Base-by-base conservation (phyloP, 2,113 vertebrate genomes). In the Acrocephalus kingi region DNA sequence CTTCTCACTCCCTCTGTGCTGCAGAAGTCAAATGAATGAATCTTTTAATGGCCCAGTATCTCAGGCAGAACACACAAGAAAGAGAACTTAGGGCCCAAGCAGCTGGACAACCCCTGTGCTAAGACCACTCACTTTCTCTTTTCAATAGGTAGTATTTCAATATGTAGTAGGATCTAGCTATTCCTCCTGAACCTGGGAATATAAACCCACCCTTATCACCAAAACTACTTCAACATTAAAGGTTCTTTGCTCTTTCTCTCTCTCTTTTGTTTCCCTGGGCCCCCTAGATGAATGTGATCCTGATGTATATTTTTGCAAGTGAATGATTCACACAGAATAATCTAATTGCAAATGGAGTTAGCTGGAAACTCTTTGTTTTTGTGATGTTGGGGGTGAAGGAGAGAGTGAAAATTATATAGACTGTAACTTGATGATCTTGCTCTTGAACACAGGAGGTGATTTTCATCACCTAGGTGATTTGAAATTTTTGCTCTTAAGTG, bases 301-400 rank as follows among this genome's bases (percentile, higher is more conserved):
- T 72, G 74, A 43, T 54, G 37, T 16, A 63, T 24, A 81, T 63
- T 81, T 95, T 92, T 84, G 33, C 52, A 89, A 92, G 27, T 63
- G 86, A 96, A 90, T 59, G 41, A 87, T 78, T 90, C 35, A 55
- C 56, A 67, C 19, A 71, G n/a, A 83, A 71, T 93, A 95, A 61
- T 30, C n/a, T 79, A 85, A 90, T 61, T 93, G 66, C n/a, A 89
- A 84, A 73, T 35, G 14, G 35, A 80, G n/a, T 35, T 84, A 81
- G n/a, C 39, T 86, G 68, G 37, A 90, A 93, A 62, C 11, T 51
- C 20, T 72, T 72, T 84, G 68, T 9, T 86, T 94, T 52, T 73
- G 17, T 87, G 48, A n/a, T 52, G 24, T 7, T 81, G 55, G 9
- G 37, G 3, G 15, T 86, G 48, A 96, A 92, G 64, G 46, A 81